Base-by-base conservation (phyloP, 2,797 vertebrate species). In the Triplophysa yarkandensis region DNA sequence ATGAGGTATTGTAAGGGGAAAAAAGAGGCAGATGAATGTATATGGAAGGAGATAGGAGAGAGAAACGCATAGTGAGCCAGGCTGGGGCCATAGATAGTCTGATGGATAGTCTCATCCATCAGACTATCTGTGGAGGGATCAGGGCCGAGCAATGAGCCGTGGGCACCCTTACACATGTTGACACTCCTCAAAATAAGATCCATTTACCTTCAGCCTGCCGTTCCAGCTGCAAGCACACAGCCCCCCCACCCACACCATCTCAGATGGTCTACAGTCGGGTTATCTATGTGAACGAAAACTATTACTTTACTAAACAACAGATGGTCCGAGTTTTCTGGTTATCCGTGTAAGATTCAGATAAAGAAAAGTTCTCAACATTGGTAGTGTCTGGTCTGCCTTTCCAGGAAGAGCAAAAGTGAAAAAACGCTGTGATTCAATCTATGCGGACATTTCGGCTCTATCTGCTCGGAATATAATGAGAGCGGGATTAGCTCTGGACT, bases 181-280 rank as follows among this genome's bases (percentile, higher is more conserved):
- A 92, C 87, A 90, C 86, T 84, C 85, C 82, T 78, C 90, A 91
- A 92, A 92, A 92, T 93, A 92, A 92, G 90, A 92, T 92, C 91
- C 88, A 92, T 92, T 93, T 92, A 92, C 90, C 90, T 90, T 82
- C 58, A 63, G 80, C 62, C 61, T 60, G 68, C 55, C 69, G 73
- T 79, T 83, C 78, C 78, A 77, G 77, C 81, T 74, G 73, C 76
- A 71, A 77, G 67, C 71, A 72, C 58, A 68, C 74, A 74, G 77
- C 80, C 69, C 55, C 54, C 27, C 27, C 43, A 23, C 17, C 46
- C 39, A 8, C 44, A 6, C 66, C 6, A 34, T 28, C 58, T 3
- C 32, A 65, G 52, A 75, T 21, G 54, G 36, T 71, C 34, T 11
- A 14, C 25, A 48, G 48, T 58, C 67, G 55, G 27, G 36, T 71